Evolutionary conservation across 2,113 vertebrate genomes (phyloP).

Genomic region (Colius striatus): DNA sequence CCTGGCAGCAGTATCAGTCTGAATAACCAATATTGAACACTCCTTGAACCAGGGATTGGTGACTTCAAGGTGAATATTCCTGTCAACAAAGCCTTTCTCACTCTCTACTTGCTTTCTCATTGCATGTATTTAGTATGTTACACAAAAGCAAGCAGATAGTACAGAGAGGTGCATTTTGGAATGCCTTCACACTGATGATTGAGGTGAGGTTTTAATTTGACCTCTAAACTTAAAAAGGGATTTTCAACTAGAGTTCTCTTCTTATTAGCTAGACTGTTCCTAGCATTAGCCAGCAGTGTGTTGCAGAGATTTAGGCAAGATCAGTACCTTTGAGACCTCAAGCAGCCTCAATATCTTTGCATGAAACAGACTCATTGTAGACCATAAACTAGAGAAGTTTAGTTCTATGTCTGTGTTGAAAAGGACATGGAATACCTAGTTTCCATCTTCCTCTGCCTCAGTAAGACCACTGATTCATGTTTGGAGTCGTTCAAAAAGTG

Average conservation of each 20-base stretch:
- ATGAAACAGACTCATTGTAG: background rate
- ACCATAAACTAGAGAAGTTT: background rate
- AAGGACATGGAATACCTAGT: background rate
- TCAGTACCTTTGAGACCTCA: background rate
- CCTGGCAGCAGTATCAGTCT: background rate
- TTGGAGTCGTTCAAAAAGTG: background rate
- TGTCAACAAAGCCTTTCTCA: background rate
- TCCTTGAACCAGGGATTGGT: background rate
- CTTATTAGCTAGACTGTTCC: background rate
- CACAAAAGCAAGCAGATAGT: background rate
- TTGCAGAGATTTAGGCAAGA: background rate
- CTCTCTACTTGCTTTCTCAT: background rate
- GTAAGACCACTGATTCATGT: background rate
- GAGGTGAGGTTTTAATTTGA: background rate
- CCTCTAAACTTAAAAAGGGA: background rate
- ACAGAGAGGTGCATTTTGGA: background rate
- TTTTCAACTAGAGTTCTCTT: background rate
- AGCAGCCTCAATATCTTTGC: background rate
- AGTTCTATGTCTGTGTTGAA: background rate
- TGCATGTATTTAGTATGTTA: accelerated
- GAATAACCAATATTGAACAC: accelerated
- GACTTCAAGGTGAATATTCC: background rate
- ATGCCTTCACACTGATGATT: background rate
- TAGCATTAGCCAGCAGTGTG: background rate
- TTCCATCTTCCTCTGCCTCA: background rate